Base-by-base conservation (phyloP, 2,113 vertebrate genomes). In the Anhinga anhinga region DNA sequence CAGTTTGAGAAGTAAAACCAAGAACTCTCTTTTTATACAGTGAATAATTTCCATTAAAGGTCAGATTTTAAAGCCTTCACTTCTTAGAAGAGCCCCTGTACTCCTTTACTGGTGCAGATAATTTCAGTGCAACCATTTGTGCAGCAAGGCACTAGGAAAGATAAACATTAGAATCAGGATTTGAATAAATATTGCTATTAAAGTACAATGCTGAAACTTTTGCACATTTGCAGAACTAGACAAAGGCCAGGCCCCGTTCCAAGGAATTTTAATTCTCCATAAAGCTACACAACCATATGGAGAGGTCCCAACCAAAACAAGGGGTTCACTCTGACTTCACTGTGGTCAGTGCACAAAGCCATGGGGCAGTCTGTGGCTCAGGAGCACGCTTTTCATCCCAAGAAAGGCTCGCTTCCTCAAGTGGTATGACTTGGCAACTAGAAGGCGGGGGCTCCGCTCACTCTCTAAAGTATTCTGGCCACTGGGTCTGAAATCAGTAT, bases 151-250 rank as follows among this genome's bases (percentile, higher is more conserved):
- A 45, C 65, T 66, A 65, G 44, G 36, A 74, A 89, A 95, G 70
- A 91, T 92, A 95, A 95, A 95, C 86, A 94, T 1, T 44, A 91
- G 77, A 90, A 89, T 72, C 36, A 42, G 14, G 66, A 95, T 84
- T 95, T 76, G 77, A 89, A 91, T 91, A 96, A 94, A 96, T 95
- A 89, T 93, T 96, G 77, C 81, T 92, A 14, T 87, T 94, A 85
- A 95, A 94, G 86, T 87, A 91, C 89, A 95, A 61, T 62, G 65
- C 90, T 82, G 87, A 77, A 94, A 93, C 76, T 94, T 91, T 32
- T 88, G 85, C 70, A 73, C 50, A 47, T 77, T 91, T 80, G 78
- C 83, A 93, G 86, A 94, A 76, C 29, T 56, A 94, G 74, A 95
- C 85, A 93, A 96, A 94, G 50, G 53, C 93, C 74, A 87, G 93